Percentiles rank a stretch among this genome's conserved stretches.
phyloP scores from a whole-genome alignment of 2,888 invertebrate genomes.

The Anorthoa munda region DNA sequence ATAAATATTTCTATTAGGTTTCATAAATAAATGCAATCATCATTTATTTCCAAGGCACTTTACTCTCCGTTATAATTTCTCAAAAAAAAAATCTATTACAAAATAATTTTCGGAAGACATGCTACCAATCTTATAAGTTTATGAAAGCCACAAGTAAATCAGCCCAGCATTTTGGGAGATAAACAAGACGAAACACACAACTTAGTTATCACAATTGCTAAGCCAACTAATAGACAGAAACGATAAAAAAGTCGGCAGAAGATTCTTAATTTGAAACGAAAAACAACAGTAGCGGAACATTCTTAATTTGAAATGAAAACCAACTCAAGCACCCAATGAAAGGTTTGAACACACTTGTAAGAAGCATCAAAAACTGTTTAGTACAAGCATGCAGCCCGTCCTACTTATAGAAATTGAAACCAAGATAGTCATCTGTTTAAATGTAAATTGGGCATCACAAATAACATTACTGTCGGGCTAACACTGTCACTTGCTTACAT shows the following conservation, averaged over 20 bases:
- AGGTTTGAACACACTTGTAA: neutral
- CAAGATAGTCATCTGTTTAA: conserved; percentile 44
- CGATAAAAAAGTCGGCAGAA: neutral
- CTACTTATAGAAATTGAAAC: conserved; percentile 37
- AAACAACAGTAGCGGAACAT: neutral
- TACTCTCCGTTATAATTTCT: no score
- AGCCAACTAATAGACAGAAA: neutral
- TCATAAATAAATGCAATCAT: no score
- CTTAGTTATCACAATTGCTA: neutral
- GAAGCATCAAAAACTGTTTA: conserved; percentile 23
- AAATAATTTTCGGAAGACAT: neutral
- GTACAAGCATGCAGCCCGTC: conserved; percentile 17
- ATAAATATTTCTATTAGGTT: no score
- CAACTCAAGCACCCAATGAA: neutral
- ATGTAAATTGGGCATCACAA: conserved; percentile 51
- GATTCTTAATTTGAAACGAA: neutral
- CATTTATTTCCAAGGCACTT: no score
- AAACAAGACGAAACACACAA: neutral
- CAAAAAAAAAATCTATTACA: neutral
- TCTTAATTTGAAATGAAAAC: neutral
- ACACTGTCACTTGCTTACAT: conserved; percentile 7
- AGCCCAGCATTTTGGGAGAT: neutral
- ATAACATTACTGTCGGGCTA: conserved; percentile 30
- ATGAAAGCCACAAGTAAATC: neutral
- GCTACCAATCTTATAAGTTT: neutral